These are phyloP conservation scores for Amphimallon solstitiale DNA, from an alignment of 2,888 invertebrate genomes.

Conservation along the genomic window DNA sequence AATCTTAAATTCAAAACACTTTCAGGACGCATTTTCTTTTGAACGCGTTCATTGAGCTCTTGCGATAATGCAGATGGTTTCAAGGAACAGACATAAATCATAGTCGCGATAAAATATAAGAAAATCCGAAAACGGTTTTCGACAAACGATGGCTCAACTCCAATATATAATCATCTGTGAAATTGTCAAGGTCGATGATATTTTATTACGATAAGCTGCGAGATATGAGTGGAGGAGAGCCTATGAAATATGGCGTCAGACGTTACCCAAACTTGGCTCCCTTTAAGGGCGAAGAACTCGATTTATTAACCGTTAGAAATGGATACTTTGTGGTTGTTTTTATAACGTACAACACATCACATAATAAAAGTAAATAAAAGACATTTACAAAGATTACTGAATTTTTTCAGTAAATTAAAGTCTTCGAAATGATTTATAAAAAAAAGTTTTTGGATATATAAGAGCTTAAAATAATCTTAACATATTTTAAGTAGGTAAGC, in stretches of 20 bases:
- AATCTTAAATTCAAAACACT: too few relatives aligned
- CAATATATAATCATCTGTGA: constrained; percentile 41
- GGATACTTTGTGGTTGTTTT: constrained; percentile 32
- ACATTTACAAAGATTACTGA: too few relatives aligned
- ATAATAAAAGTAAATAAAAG: too few relatives aligned
- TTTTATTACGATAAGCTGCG: constrained; percentile 50
- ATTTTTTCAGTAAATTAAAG: too few relatives aligned
- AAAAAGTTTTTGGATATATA: too few relatives aligned
- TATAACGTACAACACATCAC: neutral
- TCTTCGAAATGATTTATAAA: too few relatives aligned
- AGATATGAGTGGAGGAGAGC: constrained; percentile 46
- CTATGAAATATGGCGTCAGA: constrained; percentile 51
- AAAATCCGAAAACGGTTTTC: constrained; percentile 34
- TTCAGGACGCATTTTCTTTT: too few relatives aligned
- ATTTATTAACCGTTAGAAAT: constrained; percentile 56
- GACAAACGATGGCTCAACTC: constrained; percentile 33
- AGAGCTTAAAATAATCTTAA: too few relatives aligned
- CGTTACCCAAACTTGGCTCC: constrained; percentile 50
- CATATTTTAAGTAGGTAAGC: too few relatives aligned
- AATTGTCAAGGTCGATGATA: constrained; percentile 48
- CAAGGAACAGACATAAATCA: constrained; percentile 9
- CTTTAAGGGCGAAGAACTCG: constrained; percentile 51
- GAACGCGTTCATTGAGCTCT: constrained; percentile 11
- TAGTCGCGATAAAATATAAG: constrained; percentile 16
- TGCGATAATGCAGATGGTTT: neutral